Base-by-base conservation (phyloP, 2,888 invertebrate genomes). In the Artemia sinica region DNA sequence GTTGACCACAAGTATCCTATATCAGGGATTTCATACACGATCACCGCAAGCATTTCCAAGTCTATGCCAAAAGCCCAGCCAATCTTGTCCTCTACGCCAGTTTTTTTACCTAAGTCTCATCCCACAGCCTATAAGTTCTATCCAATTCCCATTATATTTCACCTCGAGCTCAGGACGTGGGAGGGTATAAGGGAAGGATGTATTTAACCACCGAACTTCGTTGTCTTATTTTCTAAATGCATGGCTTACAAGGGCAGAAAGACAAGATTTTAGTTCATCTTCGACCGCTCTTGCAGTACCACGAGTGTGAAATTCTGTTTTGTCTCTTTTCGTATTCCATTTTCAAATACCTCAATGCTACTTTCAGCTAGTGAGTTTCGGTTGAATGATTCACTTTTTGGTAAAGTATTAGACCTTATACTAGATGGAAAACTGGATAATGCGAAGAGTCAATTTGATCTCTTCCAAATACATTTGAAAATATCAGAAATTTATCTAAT, bases 21-120 rank as follows among this genome's bases (percentile, higher is more conserved):
- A 77, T 99, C 97, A 0, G 96, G 94, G 72, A 99, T 95, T 74
- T 86, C 82, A 75, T 93, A 98, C 14, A 96, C 79, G 58, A 88
- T 86, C 98, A 99, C 99, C 0, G 97, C 96, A 66, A 97, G 80
- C 69, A 98, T 82, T 78, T 99, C 98, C 70, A 99, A 79, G 0
- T 98, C 98, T 8, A 98, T 79, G 10, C 98, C 98, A 79, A 97
- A 96, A 1, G 98, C 98, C 86, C 95, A 98, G 12, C 96, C 97
- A 74, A 97, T 89, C 68, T 87, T 85, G 76, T 90, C 86, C 13
- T 80, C 81, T 0, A 88, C 87, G 3, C 95, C 95, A 66, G 79
- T 81, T 80, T 75, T 89, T 85, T 75, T 99, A 93, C 69, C 89
- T 83, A 76, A 96, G 88, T n/a, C n/a, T n/a, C 67, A 99, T 88